Evolutionary conservation across 2,888 invertebrate species (phyloP), one percentile per base, ranked within the genome.

Genomic region (Strigamia maritima): DNA sequence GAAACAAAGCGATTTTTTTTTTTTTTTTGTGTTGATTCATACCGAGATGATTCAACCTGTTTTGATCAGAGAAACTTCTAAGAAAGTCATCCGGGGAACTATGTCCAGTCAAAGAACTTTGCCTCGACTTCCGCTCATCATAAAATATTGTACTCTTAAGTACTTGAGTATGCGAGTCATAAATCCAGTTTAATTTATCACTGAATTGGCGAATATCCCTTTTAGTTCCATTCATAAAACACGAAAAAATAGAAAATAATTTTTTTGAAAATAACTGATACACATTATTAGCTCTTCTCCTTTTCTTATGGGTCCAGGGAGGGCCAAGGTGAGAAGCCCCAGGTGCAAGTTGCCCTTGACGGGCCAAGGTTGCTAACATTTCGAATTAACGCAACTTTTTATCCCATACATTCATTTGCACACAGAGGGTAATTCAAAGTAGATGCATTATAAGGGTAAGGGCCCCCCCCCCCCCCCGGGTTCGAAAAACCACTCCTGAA

Each of bases 261-360:
- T 24, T 24, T 65, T 12, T 65, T 65, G 2, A 65, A 24, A 7
- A 65, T 1, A 65, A 65, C 24, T 70, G 70, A 28, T 70, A 70
- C 28, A 70, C 16, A 70, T 28, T 70, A 70, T 26, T 26, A 70
- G 70, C 28, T 70, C 70, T 70, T 70, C 70, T 26, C 70, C 24
- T 70, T n/a, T 70, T 28, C 28, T 70, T 35, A 1, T 28, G 26
- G 70, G 28, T 28, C 70, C 70, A 70, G 70, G 70, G 70, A 70
- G 70, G 70, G 70, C 70, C 70, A 70, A 70, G 70, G 70, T 70
- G 70, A 70, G 70, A 70, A 28, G 70, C 70, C 70, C 28, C 70
- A 70, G 70, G 70, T 70, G 70, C 70, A 26, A 70, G 70, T 70
- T 16, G 70, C 70, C 70, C 70, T 70, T 70, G 70, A 70, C 28